A percentile compares a stretch with the other conserved stretches of the same genome.
Evolutionary conservation across 2,797 vertebrate species (phyloP).

Genomic region (Channa striata): DNA sequence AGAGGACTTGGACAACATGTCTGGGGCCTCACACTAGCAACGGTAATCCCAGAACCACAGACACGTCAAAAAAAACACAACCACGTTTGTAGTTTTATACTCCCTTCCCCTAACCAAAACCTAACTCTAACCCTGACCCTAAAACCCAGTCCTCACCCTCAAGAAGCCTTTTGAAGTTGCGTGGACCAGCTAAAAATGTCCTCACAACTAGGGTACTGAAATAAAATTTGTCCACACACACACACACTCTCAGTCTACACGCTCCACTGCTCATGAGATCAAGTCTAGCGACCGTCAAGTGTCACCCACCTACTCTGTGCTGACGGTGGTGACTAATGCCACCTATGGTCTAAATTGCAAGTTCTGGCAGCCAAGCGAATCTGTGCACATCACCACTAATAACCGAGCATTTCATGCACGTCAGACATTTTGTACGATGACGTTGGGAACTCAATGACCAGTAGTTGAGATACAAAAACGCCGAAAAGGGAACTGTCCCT

Average conservation of each 20-base stretch:
- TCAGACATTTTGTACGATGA: slow-evolving; percentile 27
- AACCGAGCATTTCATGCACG: slow-evolving; percentile 22
- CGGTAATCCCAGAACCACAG: slow-evolving; percentile 35
- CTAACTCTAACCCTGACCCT: no score
- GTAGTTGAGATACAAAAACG: background rate
- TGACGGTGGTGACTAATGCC: slow-evolving; percentile 74
- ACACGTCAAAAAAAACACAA: slow-evolving; percentile 39
- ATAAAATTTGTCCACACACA: no score
- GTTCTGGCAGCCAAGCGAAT: slow-evolving; percentile 50
- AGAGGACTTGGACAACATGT: slow-evolving; percentile 2
- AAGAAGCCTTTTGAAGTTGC: no score
- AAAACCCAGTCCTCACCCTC: no score
- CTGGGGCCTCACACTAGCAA: slow-evolving; percentile 1
- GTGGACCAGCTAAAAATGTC: no score
- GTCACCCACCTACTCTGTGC: slow-evolving; percentile 66
- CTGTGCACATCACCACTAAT: slow-evolving; percentile 27
- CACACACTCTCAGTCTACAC: no score
- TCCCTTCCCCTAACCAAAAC: no score
- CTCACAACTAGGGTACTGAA: no score
- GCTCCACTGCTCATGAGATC: slow-evolving; percentile 43
- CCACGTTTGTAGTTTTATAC: no score
- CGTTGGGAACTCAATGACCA: background rate
- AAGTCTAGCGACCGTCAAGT: slow-evolving; percentile 37
- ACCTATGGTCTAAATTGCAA: slow-evolving; percentile 76
- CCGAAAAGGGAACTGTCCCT: no score